Evolutionary conservation across 2,888 invertebrate species (phyloP), one percentile per base, ranked within the genome.

Genomic region (Phytoseiulus persimilis): DNA sequence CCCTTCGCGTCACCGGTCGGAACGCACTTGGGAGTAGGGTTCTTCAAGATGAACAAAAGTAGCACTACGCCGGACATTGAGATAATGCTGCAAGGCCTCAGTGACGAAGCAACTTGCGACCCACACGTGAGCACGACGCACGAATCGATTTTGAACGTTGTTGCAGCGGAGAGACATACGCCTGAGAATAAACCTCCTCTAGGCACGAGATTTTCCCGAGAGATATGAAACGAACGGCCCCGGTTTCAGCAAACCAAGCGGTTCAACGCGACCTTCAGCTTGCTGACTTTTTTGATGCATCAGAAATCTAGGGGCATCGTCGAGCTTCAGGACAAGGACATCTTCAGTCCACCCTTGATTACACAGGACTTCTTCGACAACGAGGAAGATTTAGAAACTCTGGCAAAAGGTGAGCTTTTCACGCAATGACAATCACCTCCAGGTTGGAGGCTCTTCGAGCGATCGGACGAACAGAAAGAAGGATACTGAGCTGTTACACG

Each of bases 41-140:
- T 87, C 23, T 87, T 39, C 87, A 87, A 87, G 23, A 87, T 87
- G 87, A 87, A 87, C 45, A 45, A 87, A 33, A 87, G 87, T n/a
- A 31, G 31, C 31, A n/a, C 33, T 0, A 33, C 33, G 28, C 87
- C 87, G n/a, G 87, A 87, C 33, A 32, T 87, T 45, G 87, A 87
- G 33, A 87, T 87, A 28, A 87, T 87, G 87, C 39, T 87, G 32
- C 87, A 87, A 45, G 87, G 87, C 28, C n/a, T 87, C 39, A 33
- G 87, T 23, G 87, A 87, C 32, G 87, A 87, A 6, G 31, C 87
- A 32, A 14, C 31, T 28, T 87, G 87, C 23, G 33, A 33, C 33
- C 31, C 33, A 5, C 87, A 87, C 33, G 87, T 87, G 11, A 32
- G 31, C 31, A n/a, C n/a, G n/a, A n/a, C n/a, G n/a, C n/a, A n/a